phyloP scores from a whole-genome alignment of 2,888 invertebrate genomes.

The Andrena haemorrhoa region DNA sequence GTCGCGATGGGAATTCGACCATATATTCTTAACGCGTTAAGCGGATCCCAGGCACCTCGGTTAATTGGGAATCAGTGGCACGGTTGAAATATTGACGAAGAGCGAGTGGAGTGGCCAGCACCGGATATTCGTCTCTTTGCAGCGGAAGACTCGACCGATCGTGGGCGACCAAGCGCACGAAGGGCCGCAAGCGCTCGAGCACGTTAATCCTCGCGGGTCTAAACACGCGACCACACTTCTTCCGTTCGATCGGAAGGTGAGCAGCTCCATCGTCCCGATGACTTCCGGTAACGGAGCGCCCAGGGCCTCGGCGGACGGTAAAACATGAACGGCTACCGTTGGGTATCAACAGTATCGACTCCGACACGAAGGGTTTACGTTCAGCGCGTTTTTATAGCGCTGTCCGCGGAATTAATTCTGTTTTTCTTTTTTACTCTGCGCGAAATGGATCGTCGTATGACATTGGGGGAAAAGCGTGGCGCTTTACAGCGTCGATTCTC shows the following conservation, averaged over 20 bases:
- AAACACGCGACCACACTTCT: constrained; percentile 60
- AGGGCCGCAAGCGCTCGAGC: constrained; percentile 61
- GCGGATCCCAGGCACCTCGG: neutral
- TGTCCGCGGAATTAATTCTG: constrained; percentile 32
- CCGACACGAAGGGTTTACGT: neutral
- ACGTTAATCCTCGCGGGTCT: constrained; percentile 73
- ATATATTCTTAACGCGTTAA: too few species aligned
- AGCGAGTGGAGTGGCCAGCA: neutral
- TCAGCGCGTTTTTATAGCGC: constrained; percentile 16
- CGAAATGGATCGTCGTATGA: constrained; percentile 13
- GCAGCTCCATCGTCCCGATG: constrained; percentile 12
- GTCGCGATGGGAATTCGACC: too few species aligned
- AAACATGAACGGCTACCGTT: constrained; percentile 4
- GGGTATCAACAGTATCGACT: neutral
- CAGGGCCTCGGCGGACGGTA: neutral
- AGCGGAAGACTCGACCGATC: constrained; percentile 25
- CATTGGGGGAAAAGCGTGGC: neutral
- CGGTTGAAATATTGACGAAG: constrained; percentile 15
- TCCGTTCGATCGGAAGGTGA: constrained; percentile 40
- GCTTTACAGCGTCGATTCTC: constrained; percentile 21
- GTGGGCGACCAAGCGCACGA: constrained; percentile 51
- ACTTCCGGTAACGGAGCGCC: constrained; percentile 24
- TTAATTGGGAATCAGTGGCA: constrained; percentile 21
- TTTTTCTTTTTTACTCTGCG: too few species aligned
- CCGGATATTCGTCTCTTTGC: constrained; percentile 27